Evolutionary conservation across 1,140 invertebrate genomes (phyloP).

Genomic region (Galendromus occidentalis): DNA sequence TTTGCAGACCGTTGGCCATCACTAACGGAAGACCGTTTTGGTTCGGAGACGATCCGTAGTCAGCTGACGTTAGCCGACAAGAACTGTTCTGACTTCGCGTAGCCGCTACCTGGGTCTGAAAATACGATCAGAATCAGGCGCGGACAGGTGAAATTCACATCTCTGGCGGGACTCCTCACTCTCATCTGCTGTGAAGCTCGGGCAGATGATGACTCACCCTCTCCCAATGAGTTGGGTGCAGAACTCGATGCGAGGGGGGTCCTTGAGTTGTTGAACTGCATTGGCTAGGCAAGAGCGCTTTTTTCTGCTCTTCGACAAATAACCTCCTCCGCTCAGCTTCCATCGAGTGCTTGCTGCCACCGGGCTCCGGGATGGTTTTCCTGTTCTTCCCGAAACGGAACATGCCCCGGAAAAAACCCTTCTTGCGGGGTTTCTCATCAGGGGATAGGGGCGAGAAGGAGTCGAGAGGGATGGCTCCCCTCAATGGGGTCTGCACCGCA

Average conservation of each 20-base stretch:
- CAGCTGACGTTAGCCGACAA: background rate
- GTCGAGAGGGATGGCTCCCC: background rate
- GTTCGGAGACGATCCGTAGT: background rate
- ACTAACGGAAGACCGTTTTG: slow-evolving; percentile 8
- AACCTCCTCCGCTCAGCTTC: background rate
- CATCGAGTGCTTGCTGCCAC: slow-evolving; percentile 1
- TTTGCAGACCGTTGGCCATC: background rate
- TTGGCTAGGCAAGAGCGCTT: background rate
- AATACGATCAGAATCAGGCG: too few species aligned
- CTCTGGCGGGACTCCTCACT: too few species aligned
- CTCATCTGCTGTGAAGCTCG: too few species aligned
- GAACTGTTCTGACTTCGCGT: background rate
- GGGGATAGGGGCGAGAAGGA: slow-evolving; percentile 6
- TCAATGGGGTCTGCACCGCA: background rate
- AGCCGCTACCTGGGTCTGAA: background rate
- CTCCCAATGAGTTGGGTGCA: background rate
- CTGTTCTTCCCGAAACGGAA: slow-evolving; percentile 6
- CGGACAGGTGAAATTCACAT: too few species aligned
- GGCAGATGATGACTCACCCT: background rate
- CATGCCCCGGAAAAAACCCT: slow-evolving; percentile 4
- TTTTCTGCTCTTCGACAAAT: background rate
- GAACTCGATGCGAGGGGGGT: background rate
- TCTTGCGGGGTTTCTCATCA: slow-evolving; percentile 11
- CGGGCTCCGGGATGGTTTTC: slow-evolving; percentile 2
- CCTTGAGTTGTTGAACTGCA: too few species aligned